Evolutionary conservation across 35 echinoderm and acorn worm species (phyloP).

Genomic region (Strongylocentrotus purpuratus): DNA sequence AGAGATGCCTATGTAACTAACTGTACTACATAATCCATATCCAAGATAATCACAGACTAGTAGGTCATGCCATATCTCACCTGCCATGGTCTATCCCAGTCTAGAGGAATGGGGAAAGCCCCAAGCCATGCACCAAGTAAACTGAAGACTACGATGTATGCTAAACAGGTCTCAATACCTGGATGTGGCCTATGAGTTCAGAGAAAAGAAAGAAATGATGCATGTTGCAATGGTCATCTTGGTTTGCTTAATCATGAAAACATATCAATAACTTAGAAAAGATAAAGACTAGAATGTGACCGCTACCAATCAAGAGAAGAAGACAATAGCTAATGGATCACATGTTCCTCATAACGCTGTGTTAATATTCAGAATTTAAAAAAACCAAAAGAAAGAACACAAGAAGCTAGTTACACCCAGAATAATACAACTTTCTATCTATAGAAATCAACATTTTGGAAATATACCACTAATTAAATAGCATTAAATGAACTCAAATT

Average conservation of each 20-base stretch:
- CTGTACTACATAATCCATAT: no score
- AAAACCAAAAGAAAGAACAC: no score
- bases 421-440: neutral
- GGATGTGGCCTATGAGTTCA: constrained; percentile 57
- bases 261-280: neutral
- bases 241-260: neutral
- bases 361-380: no score
- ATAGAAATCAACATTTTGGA: no score
- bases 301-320: neutral
- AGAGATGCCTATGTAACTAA: no score
- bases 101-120: constrained; percentile 88
- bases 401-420: no score
- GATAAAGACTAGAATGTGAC: neutral
- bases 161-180: constrained; percentile 72
- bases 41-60: no score
- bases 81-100: constrained; percentile 99
- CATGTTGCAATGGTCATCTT: neutral
- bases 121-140: constrained; percentile 92
- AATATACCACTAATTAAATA: no score
- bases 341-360: no score
- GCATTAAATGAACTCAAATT: no score
- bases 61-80: constrained; percentile 31
- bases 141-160: constrained; percentile 58
- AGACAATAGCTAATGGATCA: no score
- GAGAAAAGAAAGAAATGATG: neutral